A percentile compares a stretch with the other conserved stretches of the same genome.
phyloP scores from a whole-genome alignment of 2,797 vertebrate genomes.

The Leucoraja ocellata region DNA sequence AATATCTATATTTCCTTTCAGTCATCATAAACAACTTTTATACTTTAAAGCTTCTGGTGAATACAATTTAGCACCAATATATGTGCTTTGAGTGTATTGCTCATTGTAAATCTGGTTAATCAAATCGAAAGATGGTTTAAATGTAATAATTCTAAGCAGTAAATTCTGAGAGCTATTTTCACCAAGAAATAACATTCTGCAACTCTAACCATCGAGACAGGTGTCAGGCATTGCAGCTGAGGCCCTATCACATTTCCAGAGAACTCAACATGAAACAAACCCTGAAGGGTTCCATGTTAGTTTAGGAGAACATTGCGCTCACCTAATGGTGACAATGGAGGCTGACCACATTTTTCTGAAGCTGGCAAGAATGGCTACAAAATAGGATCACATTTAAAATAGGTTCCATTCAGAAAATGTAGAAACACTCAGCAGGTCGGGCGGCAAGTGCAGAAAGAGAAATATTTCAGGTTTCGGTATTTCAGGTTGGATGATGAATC shows the following conservation, averaged over 20 bases:
- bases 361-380: neutral
- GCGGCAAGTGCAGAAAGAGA: too few relatives aligned
- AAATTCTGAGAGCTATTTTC: neutral
- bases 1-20: conserved; percentile 31
- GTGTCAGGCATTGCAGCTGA: neutral
- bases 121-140: neutral
- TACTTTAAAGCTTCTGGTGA: neutral
- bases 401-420: neutral
- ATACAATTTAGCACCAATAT: neutral
- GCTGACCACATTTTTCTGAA: neutral
- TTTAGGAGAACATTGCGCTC: neutral
- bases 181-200: neutral
- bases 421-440: too few relatives aligned
- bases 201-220: neutral
- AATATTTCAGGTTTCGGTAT: too few relatives aligned
- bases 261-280: neutral
- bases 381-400: neutral
- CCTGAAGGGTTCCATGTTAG: neutral
- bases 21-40: neutral
- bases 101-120: neutral
- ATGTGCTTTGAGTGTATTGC: neutral
- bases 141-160: neutral
- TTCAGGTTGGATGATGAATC: too few relatives aligned
- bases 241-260: neutral
- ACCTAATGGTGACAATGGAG: neutral